These are phyloP conservation scores for Trididemnum nubilum DNA, from an alignment of 23 tunicate genomes.

Conservation along the genomic window DNA sequence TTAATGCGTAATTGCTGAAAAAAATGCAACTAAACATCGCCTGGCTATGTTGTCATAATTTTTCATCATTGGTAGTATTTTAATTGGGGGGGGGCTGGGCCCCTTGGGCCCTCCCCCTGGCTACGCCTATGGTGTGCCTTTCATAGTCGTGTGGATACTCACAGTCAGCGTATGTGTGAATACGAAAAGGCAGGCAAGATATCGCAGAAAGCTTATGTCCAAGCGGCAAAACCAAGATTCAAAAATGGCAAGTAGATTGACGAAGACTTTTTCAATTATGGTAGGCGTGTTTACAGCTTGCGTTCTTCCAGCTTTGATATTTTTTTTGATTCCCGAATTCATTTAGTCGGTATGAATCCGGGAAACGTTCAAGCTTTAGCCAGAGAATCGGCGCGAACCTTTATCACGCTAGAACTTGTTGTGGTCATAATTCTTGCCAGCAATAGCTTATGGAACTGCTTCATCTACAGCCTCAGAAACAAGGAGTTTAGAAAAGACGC, in stretches of 20 bases:
- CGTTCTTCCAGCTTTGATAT: conserved; percentile 34
- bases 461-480: too few species aligned
- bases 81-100: too few species aligned
- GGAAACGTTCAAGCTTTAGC: background rate
- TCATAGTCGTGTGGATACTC: conserved; percentile 26
- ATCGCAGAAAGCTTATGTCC: background rate
- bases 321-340: background rate
- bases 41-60: too few species aligned
- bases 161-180: background rate
- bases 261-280: conserved; percentile 44
- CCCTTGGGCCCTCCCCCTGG: too few species aligned
- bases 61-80: too few species aligned
- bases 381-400: conserved; percentile 1
- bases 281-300: conserved; percentile 50
- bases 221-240: background rate
- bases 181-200: conserved; percentile 38
- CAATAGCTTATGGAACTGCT: too few species aligned
- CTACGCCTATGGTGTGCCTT: conserved; percentile 42
- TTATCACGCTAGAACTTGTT: conserved; percentile 31
- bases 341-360: background rate
- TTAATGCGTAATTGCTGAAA: too few species aligned
- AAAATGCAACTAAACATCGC: too few species aligned
- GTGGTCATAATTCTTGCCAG: too few species aligned
- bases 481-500: too few species aligned
- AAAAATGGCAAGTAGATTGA: conserved; percentile 13